Evolutionary conservation across 2,888 invertebrate genomes (phyloP).

Genomic region (Tanytarsus gracilentus): DNA sequence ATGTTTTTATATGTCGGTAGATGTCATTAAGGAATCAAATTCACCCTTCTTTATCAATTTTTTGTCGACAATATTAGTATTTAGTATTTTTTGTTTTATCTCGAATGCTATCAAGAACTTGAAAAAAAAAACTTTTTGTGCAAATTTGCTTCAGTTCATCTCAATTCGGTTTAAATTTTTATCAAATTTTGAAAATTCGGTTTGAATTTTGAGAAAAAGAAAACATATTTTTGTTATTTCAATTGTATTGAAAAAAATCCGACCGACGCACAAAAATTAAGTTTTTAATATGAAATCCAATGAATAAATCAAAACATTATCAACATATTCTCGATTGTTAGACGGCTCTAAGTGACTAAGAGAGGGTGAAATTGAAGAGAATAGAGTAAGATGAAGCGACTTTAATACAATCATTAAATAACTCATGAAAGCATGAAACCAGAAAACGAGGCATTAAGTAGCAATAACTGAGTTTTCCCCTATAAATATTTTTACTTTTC

Average conservation of each 20-base stretch:
- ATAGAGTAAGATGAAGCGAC: background rate
- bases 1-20: background rate
- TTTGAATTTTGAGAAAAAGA: too few relatives aligned
- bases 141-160: too few relatives aligned
- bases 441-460: slow-evolving; percentile 28
- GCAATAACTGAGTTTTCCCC: slow-evolving; percentile 21
- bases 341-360: background rate
- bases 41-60: slow-evolving; percentile 2
- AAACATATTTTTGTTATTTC: too few relatives aligned
- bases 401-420: slow-evolving; percentile 24
- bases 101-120: too few relatives aligned
- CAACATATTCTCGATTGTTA: slow-evolving; percentile 9
- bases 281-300: background rate
- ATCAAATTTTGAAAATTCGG: too few relatives aligned
- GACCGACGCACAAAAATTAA: too few relatives aligned
- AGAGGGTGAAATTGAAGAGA: slow-evolving; percentile 20
- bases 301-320: slow-evolving; percentile 25
- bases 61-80: background rate
- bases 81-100: background rate
- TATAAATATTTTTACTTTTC: background rate
- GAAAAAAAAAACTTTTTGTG: too few relatives aligned
- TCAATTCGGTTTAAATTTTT: too few relatives aligned
- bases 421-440: slow-evolving; percentile 24
- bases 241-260: too few relatives aligned
- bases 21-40: background rate